A percentile compares a stretch with the other conserved stretches of the same genome.
Conservation (phyloP, 2,888 invertebrate genomes). For the Pherbina coryleti region DNA sequence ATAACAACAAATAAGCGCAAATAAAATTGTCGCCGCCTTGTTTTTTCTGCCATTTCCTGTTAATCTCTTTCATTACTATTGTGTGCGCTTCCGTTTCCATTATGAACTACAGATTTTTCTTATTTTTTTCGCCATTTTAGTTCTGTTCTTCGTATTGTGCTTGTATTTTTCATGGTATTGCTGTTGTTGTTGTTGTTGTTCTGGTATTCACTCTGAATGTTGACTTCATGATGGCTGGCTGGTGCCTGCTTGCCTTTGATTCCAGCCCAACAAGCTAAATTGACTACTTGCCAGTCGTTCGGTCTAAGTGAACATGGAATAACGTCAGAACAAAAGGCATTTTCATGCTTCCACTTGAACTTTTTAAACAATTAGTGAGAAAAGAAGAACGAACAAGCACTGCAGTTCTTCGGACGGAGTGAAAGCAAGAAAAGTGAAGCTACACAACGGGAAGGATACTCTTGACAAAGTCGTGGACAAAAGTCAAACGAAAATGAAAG, state of each 20-base stretch:
- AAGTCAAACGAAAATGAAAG: constrained; percentile 36
- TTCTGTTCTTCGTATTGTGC: constrained; percentile 3
- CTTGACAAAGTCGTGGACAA: background rate
- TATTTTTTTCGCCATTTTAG: constrained; percentile 15
- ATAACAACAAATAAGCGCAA: constrained; percentile 37
- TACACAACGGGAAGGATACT: background rate
- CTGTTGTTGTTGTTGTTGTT: constrained; percentile 18
- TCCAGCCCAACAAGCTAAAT: constrained; percentile 24
- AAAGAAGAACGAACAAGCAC: background rate
- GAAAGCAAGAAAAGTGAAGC: background rate
- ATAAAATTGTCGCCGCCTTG: constrained; percentile 39
- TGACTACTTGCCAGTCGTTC: constrained; percentile 21
- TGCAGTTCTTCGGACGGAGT: background rate
- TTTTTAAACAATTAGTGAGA: constrained; percentile 26
- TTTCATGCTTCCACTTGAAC: constrained; percentile 40
- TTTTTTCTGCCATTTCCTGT: constrained; percentile 35
- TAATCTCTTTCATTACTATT: constrained; percentile 43
- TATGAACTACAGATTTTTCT: constrained; percentile 6
- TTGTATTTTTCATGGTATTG: constrained; percentile 1
- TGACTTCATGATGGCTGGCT: constrained; percentile 25
- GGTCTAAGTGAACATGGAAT: constrained; percentile 27
- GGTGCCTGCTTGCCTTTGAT: background rate
- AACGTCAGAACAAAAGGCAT: constrained; percentile 37
- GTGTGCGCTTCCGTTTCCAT: constrained; percentile 39
- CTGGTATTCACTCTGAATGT: background rate